Evolutionary conservation across 2,888 invertebrate species (phyloP), one percentile per base, ranked within the genome.

Genomic region (Amaurobius ferox): DNA sequence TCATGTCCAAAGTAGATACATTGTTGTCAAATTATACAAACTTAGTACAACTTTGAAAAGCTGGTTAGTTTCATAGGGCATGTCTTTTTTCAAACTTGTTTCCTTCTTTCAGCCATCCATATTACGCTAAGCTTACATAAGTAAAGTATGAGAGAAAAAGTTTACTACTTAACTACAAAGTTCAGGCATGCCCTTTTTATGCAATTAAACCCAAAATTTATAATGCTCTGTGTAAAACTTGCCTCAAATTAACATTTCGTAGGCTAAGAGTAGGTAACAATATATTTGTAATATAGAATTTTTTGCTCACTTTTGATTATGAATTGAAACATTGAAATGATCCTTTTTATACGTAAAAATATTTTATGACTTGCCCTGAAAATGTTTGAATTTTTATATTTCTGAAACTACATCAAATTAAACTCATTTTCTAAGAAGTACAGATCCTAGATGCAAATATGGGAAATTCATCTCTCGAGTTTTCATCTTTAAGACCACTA

Each of bases 1-100:
- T 81, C 76, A 74, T 81, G 81, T 81, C 81, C 81, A 81, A 79
- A 62, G 81, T 81, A 81, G 81, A 64, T 81, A 76, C 74, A 81
- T 76, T 64, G 40, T 80, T 81, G 81, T 81, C 76, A 81, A 76
- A 76, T 76, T 32, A 67, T 62, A 68, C 32, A 80, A 80, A 61
- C 70, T 79, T 81, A 81, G 81, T 39, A 68, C 68, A 70, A 64
- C 70, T 80, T 76, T 62, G 28, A 74, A 76, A 80, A 74, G 68
- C 74, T 81, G 32, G 68, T 28, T 72, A 81, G 74, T 76, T 81
- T 81, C 76, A 32, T 76, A 76, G 71, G 77, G 77, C 83, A 77
- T 83, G 77, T 83, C 83, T 77, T 71, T 77, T 79, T 79, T 64
- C 29, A 66, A 62, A 62, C 68, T 64, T 55, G 66, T 76, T 83